These are phyloP conservation scores for Crotalus tigris DNA, from an alignment of 2,113 vertebrate species.

Conservation along the genomic window DNA sequence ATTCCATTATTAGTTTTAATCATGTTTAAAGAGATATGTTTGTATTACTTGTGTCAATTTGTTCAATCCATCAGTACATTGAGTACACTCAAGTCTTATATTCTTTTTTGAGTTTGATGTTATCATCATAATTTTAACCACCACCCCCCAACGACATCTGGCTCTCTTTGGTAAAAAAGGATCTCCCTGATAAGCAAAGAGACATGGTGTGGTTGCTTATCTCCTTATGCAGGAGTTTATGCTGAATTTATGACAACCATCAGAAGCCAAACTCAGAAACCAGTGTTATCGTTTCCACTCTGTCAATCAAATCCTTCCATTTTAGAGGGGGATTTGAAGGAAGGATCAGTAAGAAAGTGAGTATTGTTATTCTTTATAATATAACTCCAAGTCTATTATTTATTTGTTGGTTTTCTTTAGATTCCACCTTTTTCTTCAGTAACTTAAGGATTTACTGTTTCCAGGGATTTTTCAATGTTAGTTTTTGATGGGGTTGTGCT, in stretches of 20 bases:
- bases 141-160: not conserved
- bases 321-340: not conserved
- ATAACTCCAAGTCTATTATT: not conserved
- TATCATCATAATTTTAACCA: not conserved
- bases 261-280: not conserved
- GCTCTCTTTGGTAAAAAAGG: not conserved
- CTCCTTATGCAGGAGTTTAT: not conserved
- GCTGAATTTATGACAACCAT: not conserved
- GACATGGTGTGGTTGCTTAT: not conserved
- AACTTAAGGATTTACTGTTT: not conserved
- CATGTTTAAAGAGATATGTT: not conserved
- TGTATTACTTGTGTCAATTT: not conserved
- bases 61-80: not conserved
- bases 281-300: not conserved
- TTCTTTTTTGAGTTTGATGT: not conserved
- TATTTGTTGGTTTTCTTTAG: too few species aligned
- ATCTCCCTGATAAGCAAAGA: not conserved
- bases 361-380: not conserved
- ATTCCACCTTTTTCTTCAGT: not conserved
- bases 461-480: not conserved
- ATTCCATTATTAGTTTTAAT: constrained; percentile 12
- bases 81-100: not conserved
- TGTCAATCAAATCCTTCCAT: not conserved
- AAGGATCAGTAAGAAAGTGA: not conserved
- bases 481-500: too few species aligned